Percentiles rank a stretch among this genome's conserved stretches.
Evolutionary conservation across 2,797 vertebrate species (phyloP).

Genomic region (Myotis planiceps): DNA sequence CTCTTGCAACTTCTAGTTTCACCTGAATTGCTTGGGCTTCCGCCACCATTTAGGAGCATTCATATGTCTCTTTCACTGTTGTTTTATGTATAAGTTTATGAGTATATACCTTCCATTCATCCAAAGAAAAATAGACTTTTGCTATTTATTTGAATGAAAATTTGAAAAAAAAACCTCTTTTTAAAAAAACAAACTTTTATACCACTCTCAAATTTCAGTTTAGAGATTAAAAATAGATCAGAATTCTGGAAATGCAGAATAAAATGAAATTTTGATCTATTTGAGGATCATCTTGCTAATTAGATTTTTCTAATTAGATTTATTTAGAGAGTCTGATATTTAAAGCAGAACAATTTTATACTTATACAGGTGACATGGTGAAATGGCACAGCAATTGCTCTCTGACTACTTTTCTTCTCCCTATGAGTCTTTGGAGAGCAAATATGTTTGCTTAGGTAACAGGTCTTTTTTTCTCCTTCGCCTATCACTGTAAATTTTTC

Average conservation of each 20-base stretch:
- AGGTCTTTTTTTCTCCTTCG: not conserved
- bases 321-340: not conserved
- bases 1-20: slow-evolving; percentile 2
- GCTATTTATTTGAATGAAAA: slow-evolving; percentile 40
- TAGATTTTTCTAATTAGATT: not conserved
- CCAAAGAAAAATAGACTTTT: slow-evolving; percentile 29
- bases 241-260: slow-evolving; percentile 35
- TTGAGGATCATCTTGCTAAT: slow-evolving; percentile 11
- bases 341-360: not conserved
- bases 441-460: not conserved
- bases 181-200: slow-evolving; percentile 20
- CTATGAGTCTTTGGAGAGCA: not conserved
- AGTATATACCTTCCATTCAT: not conserved
- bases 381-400: not conserved
- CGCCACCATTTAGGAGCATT: not conserved
- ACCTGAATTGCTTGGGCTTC: not conserved
- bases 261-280: slow-evolving; percentile 7
- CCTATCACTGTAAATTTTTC: slow-evolving; percentile 29
- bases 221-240: slow-evolving; percentile 33
- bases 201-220: slow-evolving; percentile 32
- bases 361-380: not conserved
- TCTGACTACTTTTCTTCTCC: not conserved
- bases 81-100: not conserved
- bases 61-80: not conserved
- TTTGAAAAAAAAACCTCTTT: slow-evolving; percentile 5